These are phyloP conservation scores for Nebria ingens DNA, from an alignment of 1,140 invertebrate species.

Conservation along the genomic window DNA sequence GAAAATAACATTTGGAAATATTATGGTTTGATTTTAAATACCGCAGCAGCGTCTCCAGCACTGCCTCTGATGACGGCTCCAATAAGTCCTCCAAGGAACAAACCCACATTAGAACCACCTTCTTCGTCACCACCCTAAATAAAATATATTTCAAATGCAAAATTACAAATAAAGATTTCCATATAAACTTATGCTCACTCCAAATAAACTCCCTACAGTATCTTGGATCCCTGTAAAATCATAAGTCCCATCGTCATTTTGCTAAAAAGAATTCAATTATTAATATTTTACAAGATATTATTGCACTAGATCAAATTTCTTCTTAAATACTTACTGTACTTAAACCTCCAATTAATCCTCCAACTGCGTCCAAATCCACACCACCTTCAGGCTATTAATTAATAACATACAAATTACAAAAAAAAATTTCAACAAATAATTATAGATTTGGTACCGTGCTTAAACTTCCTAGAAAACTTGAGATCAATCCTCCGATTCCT, in stretches of 20 bases:
- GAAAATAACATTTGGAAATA: background rate
- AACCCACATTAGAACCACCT: slow-evolving; percentile 39
- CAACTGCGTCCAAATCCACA: slow-evolving; percentile 30
- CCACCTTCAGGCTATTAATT: slow-evolving; percentile 27
- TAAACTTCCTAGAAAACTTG: slow-evolving; percentile 35
- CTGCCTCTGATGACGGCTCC: slow-evolving; percentile 39
- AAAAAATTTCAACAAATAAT: background rate
- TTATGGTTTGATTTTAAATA: slow-evolving; percentile 20
- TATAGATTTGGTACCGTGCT: slow-evolving; percentile 28
- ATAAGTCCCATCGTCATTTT: slow-evolving; percentile 29
- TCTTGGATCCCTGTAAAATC: slow-evolving; percentile 35
- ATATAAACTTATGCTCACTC: slow-evolving; percentile 33
- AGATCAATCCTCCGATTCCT: slow-evolving; percentile 28
- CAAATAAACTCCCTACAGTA: slow-evolving; percentile 36
- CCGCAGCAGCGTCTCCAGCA: slow-evolving; percentile 41
- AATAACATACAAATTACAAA: slow-evolving; percentile 11
- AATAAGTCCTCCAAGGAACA: slow-evolving; percentile 36
- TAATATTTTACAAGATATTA: background rate
- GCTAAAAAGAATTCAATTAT: slow-evolving; percentile 20
- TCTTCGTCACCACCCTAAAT: slow-evolving; percentile 32
- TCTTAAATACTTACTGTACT: slow-evolving; percentile 29
- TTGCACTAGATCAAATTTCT: background rate
- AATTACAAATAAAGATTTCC: too few relatives aligned
- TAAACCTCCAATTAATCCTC: slow-evolving; percentile 32
- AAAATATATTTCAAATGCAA: slow-evolving; percentile 13